Evolutionary conservation across 2,797 vertebrate genomes (phyloP), one percentile per base, ranked within the genome.

Genomic region (Clarias laeviceps): DNA sequence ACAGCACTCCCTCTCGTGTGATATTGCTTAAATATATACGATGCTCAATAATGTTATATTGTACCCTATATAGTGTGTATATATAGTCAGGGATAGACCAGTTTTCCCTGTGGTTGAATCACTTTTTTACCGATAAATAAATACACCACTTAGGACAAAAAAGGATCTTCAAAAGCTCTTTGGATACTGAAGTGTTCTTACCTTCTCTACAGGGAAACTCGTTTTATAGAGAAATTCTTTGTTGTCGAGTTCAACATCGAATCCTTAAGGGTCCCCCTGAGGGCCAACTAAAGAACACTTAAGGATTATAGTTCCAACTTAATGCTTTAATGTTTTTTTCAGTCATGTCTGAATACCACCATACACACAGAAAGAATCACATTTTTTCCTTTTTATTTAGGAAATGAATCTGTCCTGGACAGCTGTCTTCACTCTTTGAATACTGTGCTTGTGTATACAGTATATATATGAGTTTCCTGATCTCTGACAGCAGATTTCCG

Each of bases 311-410:
- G 22, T 64, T 65, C 66, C 27, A 54, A 18, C 65, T 66, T 40
- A 64, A 79, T 62, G 24, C 59, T 62, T 79, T 79, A 79, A 78
- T 78, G 84, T 85, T 88, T 92, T 88, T 92, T 91, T 92, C 91
- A 92, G 9, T 78, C 74, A 14, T 61, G 27, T 50, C 32, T 66
- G 50, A 64, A 66, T 29, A 57, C 29, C 50, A 56, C 37, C 56
- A 78, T n/a, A 50, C 57, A 65, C 37, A 64, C 56, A 24, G 27
- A 80, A 77, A 57, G 18, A 57, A 22, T 77, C 27, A 57, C 4
- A 17, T 29, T 56, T 32, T 56, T 29, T 9, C 20, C 0, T 61
- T 61, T 61, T 61, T 24, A 20, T 50, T 27, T 9, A 76, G 56
- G 27, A 22, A 77, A 59, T 57, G 73, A 77, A 77, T 77, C 73